Evolutionary conservation across 2,113 vertebrate genomes (phyloP), one percentile per base, ranked within the genome.

Genomic region (Sebastes schlegelii): DNA sequence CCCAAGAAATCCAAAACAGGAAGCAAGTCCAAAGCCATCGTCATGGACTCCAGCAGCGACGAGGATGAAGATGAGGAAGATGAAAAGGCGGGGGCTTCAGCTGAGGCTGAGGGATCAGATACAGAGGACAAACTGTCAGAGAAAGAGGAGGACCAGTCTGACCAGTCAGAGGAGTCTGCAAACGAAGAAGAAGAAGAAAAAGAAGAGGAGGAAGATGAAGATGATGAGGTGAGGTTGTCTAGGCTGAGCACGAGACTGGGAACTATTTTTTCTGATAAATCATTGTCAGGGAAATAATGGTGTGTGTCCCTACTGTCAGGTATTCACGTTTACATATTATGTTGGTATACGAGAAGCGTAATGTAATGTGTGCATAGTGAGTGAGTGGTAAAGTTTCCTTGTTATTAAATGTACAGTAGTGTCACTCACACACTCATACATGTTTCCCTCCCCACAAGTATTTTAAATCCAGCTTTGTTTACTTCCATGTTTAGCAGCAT

Each of bases 41-140:
- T 99, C 80, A 97, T 97, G 75, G 98, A 99, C 84, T 98, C 97
- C 9, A 99, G 97, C 91, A 99, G 97, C 65, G 98, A 99, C 42
- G 97, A 98, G 46, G 97, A 97, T 8, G 97, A 97, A 1, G 96
- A 96, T 10, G 97, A 96, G 40, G 96, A 94, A 3, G 92, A 93
- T 0, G 91, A 92, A 60, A 69, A 87, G 82, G 73, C 8, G 1
- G 76, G 9, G 1, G 80, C 61, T 6, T 43, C 42, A 0, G 89
- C 65, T 0, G 89, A 92, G 72, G 86, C 51, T 0, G 90, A 91
- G 6, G 87, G 71, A 0, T 90, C 93, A 0, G 92, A 91, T 0
- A 2, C 12, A 0, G 92, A 93, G 14, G 91, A 34, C 34, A 82
- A 91, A 49, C 42, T 62, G 0, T 84, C 86, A 2, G 83, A 91